phyloP scores from a whole-genome alignment of 1,140 invertebrate species.

The Arctopsyche grandis region DNA sequence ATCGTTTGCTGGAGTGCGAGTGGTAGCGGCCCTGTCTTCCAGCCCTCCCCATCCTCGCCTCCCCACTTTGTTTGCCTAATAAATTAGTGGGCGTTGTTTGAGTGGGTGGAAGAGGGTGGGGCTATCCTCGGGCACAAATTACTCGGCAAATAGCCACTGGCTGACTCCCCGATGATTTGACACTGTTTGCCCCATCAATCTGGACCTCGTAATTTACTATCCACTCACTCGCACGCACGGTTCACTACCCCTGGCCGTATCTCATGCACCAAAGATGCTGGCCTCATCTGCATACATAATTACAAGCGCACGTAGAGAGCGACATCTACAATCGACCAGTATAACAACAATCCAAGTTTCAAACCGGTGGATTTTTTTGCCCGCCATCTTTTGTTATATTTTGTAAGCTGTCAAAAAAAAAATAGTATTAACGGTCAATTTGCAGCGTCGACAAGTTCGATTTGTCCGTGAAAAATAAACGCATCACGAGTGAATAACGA shows the following conservation, averaged over 20 bases:
- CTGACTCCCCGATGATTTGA: constrained; percentile 26
- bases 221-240: too few relatives aligned
- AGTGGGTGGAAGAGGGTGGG: not conserved
- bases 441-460: not conserved
- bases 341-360: too few relatives aligned
- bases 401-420: too few relatives aligned
- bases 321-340: too few relatives aligned
- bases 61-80: constrained; percentile 32
- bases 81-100: constrained; percentile 27
- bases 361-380: too few relatives aligned
- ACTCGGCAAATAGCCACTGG: constrained; percentile 22
- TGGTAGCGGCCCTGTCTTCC: constrained; percentile 12
- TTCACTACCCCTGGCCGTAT: too few relatives aligned
- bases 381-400: too few relatives aligned
- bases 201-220: not conserved
- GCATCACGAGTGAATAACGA: constrained; percentile 7
- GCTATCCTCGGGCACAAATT: constrained; percentile 19
- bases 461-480: not conserved
- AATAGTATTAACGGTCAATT: too few relatives aligned
- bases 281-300: too few relatives aligned
- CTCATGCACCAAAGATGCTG: too few relatives aligned
- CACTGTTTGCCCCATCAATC: constrained; percentile 11
- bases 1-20: not conserved
- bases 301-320: too few relatives aligned
- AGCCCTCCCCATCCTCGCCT: not conserved